A percentile compares a stretch with the other conserved stretches of the same genome.
phyloP scores from a whole-genome alignment of 2,113 vertebrate species.

The Ceyx cyanopectus region DNA sequence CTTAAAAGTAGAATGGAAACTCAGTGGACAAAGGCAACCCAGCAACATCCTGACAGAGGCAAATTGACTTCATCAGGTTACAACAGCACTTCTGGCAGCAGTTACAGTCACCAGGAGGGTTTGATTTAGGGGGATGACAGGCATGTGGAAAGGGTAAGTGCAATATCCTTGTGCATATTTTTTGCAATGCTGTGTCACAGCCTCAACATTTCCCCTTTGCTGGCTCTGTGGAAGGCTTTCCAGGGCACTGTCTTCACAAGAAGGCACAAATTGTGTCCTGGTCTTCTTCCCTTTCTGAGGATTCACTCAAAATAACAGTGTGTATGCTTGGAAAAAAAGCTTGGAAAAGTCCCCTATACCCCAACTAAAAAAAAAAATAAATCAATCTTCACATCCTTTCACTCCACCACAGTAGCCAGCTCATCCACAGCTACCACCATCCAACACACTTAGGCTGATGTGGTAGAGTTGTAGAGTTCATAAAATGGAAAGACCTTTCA shows the following conservation, averaged over 20 bases:
- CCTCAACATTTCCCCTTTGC: background rate
- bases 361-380: background rate
- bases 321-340: too few relatives aligned
- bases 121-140: background rate
- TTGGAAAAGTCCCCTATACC: background rate
- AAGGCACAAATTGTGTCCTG: background rate
- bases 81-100: background rate
- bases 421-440: too few relatives aligned
- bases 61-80: background rate
- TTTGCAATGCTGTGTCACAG: background rate
- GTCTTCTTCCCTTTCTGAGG: background rate
- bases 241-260: background rate
- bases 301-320: background rate
- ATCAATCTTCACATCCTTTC: background rate
- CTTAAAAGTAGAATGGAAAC: background rate
- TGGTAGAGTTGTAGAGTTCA: background rate
- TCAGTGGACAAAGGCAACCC: background rate
- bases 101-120: background rate
- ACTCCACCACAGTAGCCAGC: too few relatives aligned
- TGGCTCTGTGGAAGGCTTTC: background rate
- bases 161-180: background rate
- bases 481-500: background rate
- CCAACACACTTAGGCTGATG: rapidly evolving
- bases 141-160: background rate
- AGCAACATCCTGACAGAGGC: background rate